phyloP scores from a whole-genome alignment of 2,888 invertebrate genomes.

The Eupeodes latifasciatus region DNA sequence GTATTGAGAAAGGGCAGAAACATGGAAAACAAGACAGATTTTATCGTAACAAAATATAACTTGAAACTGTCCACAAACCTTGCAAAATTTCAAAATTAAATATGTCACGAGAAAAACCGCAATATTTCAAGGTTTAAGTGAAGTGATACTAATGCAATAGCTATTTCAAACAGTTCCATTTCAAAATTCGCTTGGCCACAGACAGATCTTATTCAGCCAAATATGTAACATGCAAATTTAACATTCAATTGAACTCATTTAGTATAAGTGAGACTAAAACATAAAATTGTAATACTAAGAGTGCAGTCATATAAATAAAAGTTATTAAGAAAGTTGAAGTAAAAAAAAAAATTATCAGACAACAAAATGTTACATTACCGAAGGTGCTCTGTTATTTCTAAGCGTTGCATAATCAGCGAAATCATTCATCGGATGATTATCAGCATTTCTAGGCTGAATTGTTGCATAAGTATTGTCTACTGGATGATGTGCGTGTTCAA shows the following conservation, averaged over 20 bases:
- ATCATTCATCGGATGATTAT: constrained; percentile 81
- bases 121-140: too few relatives aligned
- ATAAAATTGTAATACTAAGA: not conserved
- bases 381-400: constrained; percentile 83
- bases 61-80: too few relatives aligned
- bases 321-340: constrained; percentile 16
- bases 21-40: too few relatives aligned
- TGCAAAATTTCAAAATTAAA: too few relatives aligned
- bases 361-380: constrained; percentile 79
- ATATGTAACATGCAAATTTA: not conserved
- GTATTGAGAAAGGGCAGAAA: too few relatives aligned
- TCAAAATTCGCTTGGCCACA: not conserved
- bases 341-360: constrained; percentile 29
- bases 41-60: too few relatives aligned
- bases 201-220: not conserved
- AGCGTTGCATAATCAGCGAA: constrained; percentile 84
- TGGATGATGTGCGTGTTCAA: constrained; percentile 82
- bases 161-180: too few relatives aligned
- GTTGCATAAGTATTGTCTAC: constrained; percentile 84
- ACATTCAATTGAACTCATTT: not conserved
- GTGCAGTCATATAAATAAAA: constrained; percentile 11
- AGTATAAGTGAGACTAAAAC: not conserved
- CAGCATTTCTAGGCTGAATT: constrained; percentile 83
- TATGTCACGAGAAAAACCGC: too few relatives aligned
- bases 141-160: too few relatives aligned